Evolutionary conservation across 2,113 vertebrate genomes (phyloP).

Genomic region (Alces alces): DNA sequence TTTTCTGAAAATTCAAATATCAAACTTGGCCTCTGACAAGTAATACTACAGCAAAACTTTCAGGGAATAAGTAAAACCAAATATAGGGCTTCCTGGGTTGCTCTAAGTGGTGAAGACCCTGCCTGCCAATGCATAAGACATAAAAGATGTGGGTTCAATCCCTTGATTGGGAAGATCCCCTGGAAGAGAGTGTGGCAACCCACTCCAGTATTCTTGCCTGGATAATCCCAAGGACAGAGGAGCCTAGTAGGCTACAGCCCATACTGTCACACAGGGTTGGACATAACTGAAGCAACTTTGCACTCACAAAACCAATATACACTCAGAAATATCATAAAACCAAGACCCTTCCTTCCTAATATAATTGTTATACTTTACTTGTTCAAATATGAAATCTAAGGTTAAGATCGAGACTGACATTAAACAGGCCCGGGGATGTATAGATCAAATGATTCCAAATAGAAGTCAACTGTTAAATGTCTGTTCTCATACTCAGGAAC

Average conservation of each 20-base stretch:
- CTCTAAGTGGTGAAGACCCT: neutral
- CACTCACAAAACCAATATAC: neutral
- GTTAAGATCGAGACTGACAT: neutral
- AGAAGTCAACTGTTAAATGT: neutral
- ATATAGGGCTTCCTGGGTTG: neutral
- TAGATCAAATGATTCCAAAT: neutral
- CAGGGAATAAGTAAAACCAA: neutral
- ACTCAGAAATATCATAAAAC: neutral
- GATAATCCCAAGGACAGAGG: neutral
- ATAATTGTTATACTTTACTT: neutral
- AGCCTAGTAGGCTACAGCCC: neutral
- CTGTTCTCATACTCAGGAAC: neutral
- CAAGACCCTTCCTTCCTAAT: neutral
- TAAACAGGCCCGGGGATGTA: neutral
- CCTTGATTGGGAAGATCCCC: neutral
- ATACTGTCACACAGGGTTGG: neutral
- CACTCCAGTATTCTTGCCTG: neutral
- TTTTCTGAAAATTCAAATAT: neutral
- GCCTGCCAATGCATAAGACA: neutral
- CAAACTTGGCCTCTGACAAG: neutral
- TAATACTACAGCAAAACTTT: neutral
- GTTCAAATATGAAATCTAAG: neutral
- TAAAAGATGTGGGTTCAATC: neutral
- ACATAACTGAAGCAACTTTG: neutral
- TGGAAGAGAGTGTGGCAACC: neutral